A percentile compares a stretch with the other conserved stretches of the same genome.
phyloP scores from a whole-genome alignment of 2,888 invertebrate genomes.

The Gryllus longicercus region DNA sequence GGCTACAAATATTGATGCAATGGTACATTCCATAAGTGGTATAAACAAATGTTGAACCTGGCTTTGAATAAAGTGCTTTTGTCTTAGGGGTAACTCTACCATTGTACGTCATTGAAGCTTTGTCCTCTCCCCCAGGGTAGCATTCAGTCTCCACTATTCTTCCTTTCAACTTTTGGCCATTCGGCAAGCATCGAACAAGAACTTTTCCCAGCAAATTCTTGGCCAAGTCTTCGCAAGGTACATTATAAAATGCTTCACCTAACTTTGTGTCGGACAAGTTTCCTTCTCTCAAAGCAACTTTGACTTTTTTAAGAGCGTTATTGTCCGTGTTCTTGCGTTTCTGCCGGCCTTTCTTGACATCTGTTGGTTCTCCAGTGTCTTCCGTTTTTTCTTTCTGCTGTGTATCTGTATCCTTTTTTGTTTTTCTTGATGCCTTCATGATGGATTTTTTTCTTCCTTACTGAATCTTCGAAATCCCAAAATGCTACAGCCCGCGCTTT shows the following conservation, averaged over 20 bases:
- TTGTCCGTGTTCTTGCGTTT: neutral
- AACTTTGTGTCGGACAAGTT: conserved; percentile 24
- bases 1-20: conserved; percentile 68
- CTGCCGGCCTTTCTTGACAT: neutral
- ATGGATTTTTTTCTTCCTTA: neutral
- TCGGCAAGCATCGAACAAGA: conserved; percentile 54
- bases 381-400: neutral
- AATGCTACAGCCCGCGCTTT: neutral
- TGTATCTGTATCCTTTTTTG: neutral
- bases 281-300: neutral
- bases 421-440: neutral
- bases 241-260: conserved; percentile 46
- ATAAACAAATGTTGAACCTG: conserved; percentile 69
- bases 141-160: conserved; percentile 71
- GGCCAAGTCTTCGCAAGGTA: conserved; percentile 53
- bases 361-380: neutral
- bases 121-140: conserved; percentile 64
- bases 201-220: conserved; percentile 60
- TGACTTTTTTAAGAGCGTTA: neutral
- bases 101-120: conserved; percentile 62
- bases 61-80: conserved; percentile 67
- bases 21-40: conserved; percentile 71
- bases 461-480: neutral
- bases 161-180: conserved; percentile 55
- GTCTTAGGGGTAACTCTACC: conserved; percentile 59